Evolutionary conservation across 37 sponge, comb jelly and placozoan species (phyloP).

Genomic region (Hormiphora californensis): DNA sequence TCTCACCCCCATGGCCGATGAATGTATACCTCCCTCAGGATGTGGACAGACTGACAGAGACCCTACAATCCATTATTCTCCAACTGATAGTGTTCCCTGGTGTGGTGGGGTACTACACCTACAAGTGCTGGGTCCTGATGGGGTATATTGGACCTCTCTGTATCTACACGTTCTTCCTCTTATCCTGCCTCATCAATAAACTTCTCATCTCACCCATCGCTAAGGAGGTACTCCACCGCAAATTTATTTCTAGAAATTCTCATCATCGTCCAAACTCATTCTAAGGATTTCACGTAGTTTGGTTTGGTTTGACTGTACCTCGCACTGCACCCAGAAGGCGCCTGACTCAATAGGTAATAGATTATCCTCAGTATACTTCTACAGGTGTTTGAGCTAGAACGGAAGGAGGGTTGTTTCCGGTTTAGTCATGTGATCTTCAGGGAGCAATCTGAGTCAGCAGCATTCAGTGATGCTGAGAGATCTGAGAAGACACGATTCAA

Average conservation of each 20-base stretch:
- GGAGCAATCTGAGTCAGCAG: slow-evolving; percentile 5
- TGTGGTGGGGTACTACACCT: slow-evolving; percentile 23
- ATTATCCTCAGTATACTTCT: too few species aligned
- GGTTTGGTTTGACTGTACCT: too few species aligned
- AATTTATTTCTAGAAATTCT: too few species aligned
- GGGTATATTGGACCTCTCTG: slow-evolving; percentile 43
- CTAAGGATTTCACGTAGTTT: too few species aligned
- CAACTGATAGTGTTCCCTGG: slow-evolving; percentile 45
- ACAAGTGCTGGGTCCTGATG: slow-evolving; percentile 40
- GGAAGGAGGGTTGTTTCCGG: slow-evolving; percentile 18
- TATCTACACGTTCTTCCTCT: slow-evolving; percentile 12
- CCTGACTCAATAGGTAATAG: too few species aligned
- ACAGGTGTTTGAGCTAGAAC: slow-evolving; percentile 12
- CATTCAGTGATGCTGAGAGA: slow-evolving; percentile 12
- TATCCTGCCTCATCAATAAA: neutral
- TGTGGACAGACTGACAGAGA: slow-evolving; percentile 3
- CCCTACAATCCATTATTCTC: slow-evolving; percentile 23
- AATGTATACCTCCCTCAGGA: too few species aligned
- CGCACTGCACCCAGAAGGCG: too few species aligned
- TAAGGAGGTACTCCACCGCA: neutral
- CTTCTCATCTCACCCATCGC: slow-evolving; percentile 22
- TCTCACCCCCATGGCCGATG: too few species aligned
- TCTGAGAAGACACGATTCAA: neutral
- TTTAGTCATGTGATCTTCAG: slow-evolving; percentile 14
- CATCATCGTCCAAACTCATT: too few species aligned